Evolutionary conservation across 2,797 vertebrate genomes (phyloP).

Genomic region (Erpetoichthys calabaricus): DNA sequence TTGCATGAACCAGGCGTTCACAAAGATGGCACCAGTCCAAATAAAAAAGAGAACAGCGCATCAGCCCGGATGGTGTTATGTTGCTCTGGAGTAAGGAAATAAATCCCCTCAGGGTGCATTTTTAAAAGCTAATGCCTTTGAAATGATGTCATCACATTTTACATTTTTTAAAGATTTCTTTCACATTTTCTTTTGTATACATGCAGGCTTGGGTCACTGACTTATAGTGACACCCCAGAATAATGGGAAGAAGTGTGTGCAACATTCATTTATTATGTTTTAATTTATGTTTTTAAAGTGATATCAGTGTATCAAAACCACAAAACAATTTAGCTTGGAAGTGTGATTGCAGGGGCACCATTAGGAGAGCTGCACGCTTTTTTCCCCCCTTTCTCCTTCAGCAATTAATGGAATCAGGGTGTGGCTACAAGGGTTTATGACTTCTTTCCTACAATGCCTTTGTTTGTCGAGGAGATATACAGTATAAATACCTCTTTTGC

Average conservation of each 20-base stretch:
- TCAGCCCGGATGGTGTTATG: slow-evolving; percentile 98
- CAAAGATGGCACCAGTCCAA: slow-evolving; percentile 99
- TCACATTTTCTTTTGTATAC: slow-evolving; percentile 61
- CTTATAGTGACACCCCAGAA: slow-evolving; percentile 84
- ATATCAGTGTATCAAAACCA: slow-evolving; percentile 93
- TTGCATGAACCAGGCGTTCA: slow-evolving; percentile 98
- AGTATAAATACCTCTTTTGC: slow-evolving; percentile 20
- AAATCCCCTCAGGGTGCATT: slow-evolving; percentile 97
- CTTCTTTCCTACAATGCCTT: slow-evolving; percentile 28
- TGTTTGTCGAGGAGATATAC: slow-evolving; percentile 14
- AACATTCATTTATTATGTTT: slow-evolving; percentile 28
- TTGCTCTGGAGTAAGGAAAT: slow-evolving; percentile 98
- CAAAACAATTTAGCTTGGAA: slow-evolving; percentile 89
- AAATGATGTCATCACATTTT: slow-evolving; percentile 99
- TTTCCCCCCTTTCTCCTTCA: slow-evolving; percentile 51
- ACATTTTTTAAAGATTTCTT: slow-evolving; percentile 57
- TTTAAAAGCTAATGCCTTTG: slow-evolving; percentile 99
- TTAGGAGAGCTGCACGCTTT: slow-evolving; percentile 53
- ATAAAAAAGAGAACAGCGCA: slow-evolving; percentile 79
- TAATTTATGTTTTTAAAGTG: slow-evolving; percentile 72
- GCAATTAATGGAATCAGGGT: slow-evolving; percentile 82
- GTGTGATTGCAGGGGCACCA: slow-evolving; percentile 87
- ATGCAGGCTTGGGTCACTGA: slow-evolving; percentile 65
- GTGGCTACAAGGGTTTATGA: slow-evolving; percentile 55
- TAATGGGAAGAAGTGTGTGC: slow-evolving; percentile 77